Evolutionary conservation across 2,888 invertebrate genomes (phyloP).

Genomic region (Nudaria mundana): DNA sequence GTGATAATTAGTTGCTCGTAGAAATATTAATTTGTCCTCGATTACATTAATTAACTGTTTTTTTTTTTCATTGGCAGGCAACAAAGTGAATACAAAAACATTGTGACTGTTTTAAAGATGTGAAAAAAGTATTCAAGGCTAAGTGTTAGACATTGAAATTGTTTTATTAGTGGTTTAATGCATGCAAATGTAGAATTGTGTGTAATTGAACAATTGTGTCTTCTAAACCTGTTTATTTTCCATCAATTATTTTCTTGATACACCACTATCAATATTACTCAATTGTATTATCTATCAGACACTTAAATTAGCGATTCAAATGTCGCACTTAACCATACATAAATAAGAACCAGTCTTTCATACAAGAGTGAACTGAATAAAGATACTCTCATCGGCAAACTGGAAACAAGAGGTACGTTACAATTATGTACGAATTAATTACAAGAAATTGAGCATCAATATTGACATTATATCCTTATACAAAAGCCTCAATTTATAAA

Average conservation of each 20-base stretch:
- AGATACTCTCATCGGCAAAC: constrained; percentile 37
- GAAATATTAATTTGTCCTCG: background rate
- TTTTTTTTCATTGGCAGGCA: background rate
- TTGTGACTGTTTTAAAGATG: background rate
- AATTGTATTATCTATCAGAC: constrained; percentile 37
- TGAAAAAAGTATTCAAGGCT: constrained; percentile 6
- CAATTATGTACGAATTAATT: no score
- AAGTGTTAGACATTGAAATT: constrained; percentile 2
- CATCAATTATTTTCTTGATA: constrained; percentile 38
- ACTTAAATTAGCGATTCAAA: constrained; percentile 14
- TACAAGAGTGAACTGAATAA: constrained; percentile 15
- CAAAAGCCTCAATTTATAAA: constrained; percentile 29
- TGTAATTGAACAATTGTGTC: background rate
- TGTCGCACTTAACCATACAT: constrained; percentile 25
- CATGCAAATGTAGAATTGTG: background rate
- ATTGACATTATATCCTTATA: constrained; percentile 10
- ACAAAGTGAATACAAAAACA: constrained; percentile 1
- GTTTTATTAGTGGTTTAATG: background rate
- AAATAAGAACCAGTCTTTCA: constrained; percentile 25
- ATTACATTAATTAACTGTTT: background rate
- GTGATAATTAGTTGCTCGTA: background rate
- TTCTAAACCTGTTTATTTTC: constrained; percentile 31
- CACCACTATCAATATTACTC: constrained; percentile 34
- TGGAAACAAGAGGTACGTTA: constrained; percentile 31
- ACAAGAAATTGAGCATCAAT: constrained; percentile 9